Conservation (phyloP, 2,113 vertebrate genomes). For the Zapornia atra region DNA sequence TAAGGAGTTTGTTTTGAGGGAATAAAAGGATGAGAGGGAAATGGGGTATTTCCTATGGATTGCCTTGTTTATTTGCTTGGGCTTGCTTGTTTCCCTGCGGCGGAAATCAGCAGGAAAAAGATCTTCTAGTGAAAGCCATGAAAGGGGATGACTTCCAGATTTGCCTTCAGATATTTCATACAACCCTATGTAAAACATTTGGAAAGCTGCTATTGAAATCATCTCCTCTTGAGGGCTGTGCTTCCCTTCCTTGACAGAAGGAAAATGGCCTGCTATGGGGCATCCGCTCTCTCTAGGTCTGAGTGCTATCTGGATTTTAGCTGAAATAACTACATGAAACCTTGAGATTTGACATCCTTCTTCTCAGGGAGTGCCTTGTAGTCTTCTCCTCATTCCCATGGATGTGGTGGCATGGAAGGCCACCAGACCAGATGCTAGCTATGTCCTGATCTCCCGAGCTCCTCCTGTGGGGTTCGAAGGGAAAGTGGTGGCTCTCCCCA, state of each 20-base stretch:
- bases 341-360: background rate
- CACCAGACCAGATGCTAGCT: background rate
- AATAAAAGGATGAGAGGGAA: slow-evolving; percentile 24
- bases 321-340: background rate
- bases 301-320: background rate
- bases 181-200: background rate
- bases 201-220: background rate
- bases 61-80: slow-evolving; percentile 39
- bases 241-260: background rate
- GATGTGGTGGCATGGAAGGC: fast-evolving
- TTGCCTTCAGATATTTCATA: background rate
- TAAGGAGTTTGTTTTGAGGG: background rate
- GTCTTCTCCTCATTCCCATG: background rate
- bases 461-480: background rate
- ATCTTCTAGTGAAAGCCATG: slow-evolving; percentile 25
- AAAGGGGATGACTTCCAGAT: background rate
- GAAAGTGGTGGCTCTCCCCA: background rate
- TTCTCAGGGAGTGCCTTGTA: fast-evolving
- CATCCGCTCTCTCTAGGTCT: background rate
- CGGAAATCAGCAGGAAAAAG: slow-evolving; percentile 1
- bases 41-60: slow-evolving; percentile 36
- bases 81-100: background rate
- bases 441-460: background rate
- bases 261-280: background rate
- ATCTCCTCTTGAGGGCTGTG: background rate